Base-by-base conservation (phyloP, 2,888 invertebrate species). In the Romanomermis culicivorax region DNA sequence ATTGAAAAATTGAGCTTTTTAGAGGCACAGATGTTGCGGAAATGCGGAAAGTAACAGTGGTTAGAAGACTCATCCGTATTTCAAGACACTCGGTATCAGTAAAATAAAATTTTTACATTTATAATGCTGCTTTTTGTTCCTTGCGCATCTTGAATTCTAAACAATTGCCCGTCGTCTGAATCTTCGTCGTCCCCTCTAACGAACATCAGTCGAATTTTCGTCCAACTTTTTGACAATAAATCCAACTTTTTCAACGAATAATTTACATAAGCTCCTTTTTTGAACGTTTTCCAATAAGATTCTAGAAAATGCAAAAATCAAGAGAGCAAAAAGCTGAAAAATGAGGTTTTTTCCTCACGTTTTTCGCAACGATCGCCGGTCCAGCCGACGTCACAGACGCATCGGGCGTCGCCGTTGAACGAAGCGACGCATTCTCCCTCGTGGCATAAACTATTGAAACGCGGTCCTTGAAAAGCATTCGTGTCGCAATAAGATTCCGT, bases 381-480 rank as follows among this genome's bases (percentile, higher is more conserved):
- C 82, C 83, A 97, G 11, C 95, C 95, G 0, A 93, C 88, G 62
- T 83, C 80, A 66, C 97, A 97, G 63, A 85, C 83, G 70, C 97
- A 97, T 2, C 17, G 20, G 2, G 17, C 23, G 4, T 23, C 11
- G 20, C 52, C 53, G 27, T 26, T 20, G 2, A 47, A 25, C 48
- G 47, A 24, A 24, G 47, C 7, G 2, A 23, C 23, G 25, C 53
- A 29, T 24, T 53, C 24, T 53, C 64, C 61, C 27, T 64, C 63
- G 53, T 59, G 62, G 53, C 67, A 67, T 53, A 65, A 63, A 48
- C 66, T 68, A 50, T 66, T 62, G 20, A 64, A 56, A 54, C 64
- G 63, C 54, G 60, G 62, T 42, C 58, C 60, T 4, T 60, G 51
- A 23, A 84, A 78, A 61, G 85, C 85, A 49, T 85, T 84, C 61